These are phyloP conservation scores for Pomatorhinus ruficollis DNA, from an alignment of 2,113 vertebrate genomes.

Conservation along the genomic window DNA sequence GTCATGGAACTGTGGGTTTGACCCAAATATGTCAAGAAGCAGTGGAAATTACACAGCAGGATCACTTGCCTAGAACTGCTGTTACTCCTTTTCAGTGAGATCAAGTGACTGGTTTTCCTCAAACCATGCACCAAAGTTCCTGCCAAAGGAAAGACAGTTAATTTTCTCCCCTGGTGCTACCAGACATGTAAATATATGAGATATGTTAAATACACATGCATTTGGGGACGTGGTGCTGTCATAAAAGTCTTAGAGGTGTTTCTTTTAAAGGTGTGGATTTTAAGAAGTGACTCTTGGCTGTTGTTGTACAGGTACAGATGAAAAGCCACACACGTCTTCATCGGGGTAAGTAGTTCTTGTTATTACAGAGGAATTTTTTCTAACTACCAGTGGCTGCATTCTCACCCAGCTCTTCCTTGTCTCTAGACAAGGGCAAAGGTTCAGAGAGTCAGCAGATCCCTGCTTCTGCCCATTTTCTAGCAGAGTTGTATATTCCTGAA, in stretches of 20 bases:
- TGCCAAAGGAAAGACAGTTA: not conserved
- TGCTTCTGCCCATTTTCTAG: not conserved
- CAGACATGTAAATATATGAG: not conserved
- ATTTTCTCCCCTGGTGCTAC: not conserved
- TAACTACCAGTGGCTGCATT: not conserved
- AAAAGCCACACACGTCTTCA: not conserved
- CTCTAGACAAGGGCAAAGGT: not conserved
- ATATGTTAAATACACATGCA: not conserved
- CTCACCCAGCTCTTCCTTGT: not conserved
- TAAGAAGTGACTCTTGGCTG: constrained; percentile 15
- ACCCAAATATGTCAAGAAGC: not conserved
- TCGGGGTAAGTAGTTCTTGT: constrained; percentile 45
- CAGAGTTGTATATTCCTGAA: not conserved
- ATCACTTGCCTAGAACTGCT: not conserved
- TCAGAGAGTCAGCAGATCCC: not conserved
- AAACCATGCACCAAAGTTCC: not conserved
- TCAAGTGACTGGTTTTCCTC: not conserved
- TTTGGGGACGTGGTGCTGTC: not conserved
- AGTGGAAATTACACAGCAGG: not conserved
- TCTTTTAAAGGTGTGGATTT: not conserved
- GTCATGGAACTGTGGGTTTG: not conserved
- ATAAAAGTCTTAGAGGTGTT: not conserved
- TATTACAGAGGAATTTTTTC: accelerated
- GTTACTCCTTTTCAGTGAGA: not conserved
- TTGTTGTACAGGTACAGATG: constrained; percentile 35